A percentile compares a stretch with the other conserved stretches of the same genome.
These are phyloP conservation scores for Cephus runcator DNA, from an alignment of 2,888 invertebrate genomes.

Conservation along the genomic window DNA sequence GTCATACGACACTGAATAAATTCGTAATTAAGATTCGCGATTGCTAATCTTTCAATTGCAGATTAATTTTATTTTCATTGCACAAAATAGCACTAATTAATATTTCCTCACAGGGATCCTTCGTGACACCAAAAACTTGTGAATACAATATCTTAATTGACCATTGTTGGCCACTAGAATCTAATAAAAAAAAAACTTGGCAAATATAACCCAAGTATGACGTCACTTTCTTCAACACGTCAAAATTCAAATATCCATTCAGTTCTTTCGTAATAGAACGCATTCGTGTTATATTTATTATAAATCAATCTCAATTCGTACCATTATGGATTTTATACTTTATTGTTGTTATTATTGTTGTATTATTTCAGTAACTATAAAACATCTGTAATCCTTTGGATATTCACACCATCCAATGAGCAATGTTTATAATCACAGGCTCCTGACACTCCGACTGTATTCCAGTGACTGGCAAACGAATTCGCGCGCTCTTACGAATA, in stretches of 20 bases:
- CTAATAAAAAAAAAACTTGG: neutral
- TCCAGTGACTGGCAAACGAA: neutral
- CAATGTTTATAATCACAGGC: neutral
- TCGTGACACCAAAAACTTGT: neutral
- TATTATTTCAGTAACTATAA: neutral
- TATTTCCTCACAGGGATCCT: neutral
- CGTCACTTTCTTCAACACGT: neutral
- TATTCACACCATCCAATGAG: neutral
- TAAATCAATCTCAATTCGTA: neutral
- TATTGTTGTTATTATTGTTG: neutral
- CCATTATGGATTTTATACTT: neutral
- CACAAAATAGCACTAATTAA: neutral
- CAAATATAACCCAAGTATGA: neutral
- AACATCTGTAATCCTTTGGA: neutral
- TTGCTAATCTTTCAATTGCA: neutral
- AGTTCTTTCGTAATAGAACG: neutral
- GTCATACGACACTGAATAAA: neutral
- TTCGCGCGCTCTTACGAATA: constrained; percentile 2
- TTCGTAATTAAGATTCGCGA: neutral
- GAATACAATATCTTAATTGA: neutral
- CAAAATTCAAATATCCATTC: neutral
- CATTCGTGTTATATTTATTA: neutral
- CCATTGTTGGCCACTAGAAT: too few species aligned
- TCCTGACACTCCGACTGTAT: neutral
- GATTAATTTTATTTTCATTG: neutral